Conservation (phyloP, 2,888 invertebrate genomes). For the Ptycholaimellus sp. region DNA sequence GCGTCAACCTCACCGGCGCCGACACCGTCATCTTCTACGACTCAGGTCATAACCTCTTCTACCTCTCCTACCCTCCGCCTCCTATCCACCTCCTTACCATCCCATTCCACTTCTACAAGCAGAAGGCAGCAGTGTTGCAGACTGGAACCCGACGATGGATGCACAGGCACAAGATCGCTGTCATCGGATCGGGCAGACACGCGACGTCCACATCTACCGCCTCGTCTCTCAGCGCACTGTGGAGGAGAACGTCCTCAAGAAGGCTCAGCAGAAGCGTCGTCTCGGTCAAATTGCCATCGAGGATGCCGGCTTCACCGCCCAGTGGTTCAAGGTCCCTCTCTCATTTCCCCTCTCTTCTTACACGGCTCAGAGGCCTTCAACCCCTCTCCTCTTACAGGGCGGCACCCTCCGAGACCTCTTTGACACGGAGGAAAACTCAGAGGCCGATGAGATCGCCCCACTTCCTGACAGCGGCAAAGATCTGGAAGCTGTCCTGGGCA, state of each 20-base stretch:
- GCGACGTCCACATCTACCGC: conserved; percentile 91
- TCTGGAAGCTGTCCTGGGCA: too few relatives aligned
- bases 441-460: too few relatives aligned
- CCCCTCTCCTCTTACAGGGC: too few relatives aligned
- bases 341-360: not conserved
- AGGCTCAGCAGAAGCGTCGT: conserved; percentile 85
- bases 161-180: conserved; percentile 60
- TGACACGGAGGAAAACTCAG: too few relatives aligned
- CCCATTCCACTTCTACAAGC: too few relatives aligned
- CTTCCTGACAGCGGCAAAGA: too few relatives aligned
- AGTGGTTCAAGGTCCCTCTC: conserved; percentile 50
- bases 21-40: conserved; percentile 99
- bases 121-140: too few relatives aligned
- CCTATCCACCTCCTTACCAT: too few relatives aligned
- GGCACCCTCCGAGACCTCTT: too few relatives aligned
- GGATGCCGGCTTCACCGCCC: conserved; percentile 91
- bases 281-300: conserved; percentile 90
- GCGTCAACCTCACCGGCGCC: conserved; percentile 91
- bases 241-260: conserved; percentile 95
- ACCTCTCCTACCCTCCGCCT: too few relatives aligned
- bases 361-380: too few relatives aligned
- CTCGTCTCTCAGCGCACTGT: conserved; percentile 86
- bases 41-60: too few relatives aligned
- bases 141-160: conserved; percentile 98
- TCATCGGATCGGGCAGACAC: conserved; percentile 93